Evolutionary conservation across 1,140 invertebrate species (phyloP), one percentile per base, ranked within the genome.

Genomic region (Oreohelix idahoensis): DNA sequence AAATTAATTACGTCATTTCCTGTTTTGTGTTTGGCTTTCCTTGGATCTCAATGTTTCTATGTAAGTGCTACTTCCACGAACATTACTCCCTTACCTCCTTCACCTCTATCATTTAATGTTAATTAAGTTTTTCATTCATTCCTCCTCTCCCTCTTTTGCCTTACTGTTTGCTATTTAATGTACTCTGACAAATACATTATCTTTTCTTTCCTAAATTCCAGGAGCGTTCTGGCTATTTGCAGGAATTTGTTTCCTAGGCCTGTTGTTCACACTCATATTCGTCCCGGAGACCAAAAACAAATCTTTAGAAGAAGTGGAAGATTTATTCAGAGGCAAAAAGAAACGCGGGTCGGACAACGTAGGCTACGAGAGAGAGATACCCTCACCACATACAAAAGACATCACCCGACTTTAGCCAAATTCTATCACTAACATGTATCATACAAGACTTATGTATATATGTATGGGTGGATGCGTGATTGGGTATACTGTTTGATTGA

Each of bases 231-330:
- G 96, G 95, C 89, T 97, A 70, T 98, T 97, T 89, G 95, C 95
- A 66, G 90, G 93, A 10, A 94, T 97, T 71, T 96, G 96, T 86
- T 84, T 95, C 0, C 38, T 95, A 11, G 96, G 96, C 20, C 87
- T 97, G 70, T 87, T 97, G 35, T 97, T 98, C 92, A 95, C 97
- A 8, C 95, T 96, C 88, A 90, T 96, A 76, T 96, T 94, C 85
- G 96, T 99, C 42, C 97, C 97, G 5, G 74, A 76, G 74, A 76
- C 74, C 26, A 76, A 76, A 29, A 76, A 76, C 45, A 76, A 76
- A 35, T 96, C 95, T 81, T 94, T 98, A 73, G 97, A 98, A 90
- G 97, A 98, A 89, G 98, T 98, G 63, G 91, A 93, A 87, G 87
- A 89, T 92, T 93, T 94, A 0, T 94, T 94, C 83, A 90, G 88